Conservation (phyloP, 2,113 vertebrate species). For the Varanus salvator region DNA sequence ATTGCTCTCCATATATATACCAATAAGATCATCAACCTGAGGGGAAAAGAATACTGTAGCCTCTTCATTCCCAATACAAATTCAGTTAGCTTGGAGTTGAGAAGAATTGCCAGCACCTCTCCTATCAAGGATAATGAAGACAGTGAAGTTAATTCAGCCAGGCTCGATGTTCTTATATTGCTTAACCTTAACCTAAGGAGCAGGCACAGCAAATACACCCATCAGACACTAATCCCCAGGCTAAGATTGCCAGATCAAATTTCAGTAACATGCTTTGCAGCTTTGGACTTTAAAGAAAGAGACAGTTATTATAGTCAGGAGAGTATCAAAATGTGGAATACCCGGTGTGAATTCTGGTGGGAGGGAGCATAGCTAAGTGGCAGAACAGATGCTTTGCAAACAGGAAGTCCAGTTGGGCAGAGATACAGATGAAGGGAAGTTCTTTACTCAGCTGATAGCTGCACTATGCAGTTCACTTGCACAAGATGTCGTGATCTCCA, state of each 20-base stretch:
- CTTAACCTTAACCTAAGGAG: constrained; percentile 39
- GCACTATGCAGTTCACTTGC: too few species aligned
- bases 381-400: background rate
- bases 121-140: constrained; percentile 53
- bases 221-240: constrained; percentile 2
- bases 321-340: background rate
- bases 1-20: constrained; percentile 43
- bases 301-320: background rate
- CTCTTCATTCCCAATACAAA: constrained; percentile 53
- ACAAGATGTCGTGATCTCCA: too few species aligned
- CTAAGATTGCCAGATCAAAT: constrained; percentile 32
- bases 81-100: constrained; percentile 47
- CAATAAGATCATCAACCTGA: constrained; percentile 40
- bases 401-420: too few species aligned
- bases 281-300: background rate
- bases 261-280: background rate
- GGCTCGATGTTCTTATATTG: constrained; percentile 33
- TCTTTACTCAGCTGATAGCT: too few species aligned
- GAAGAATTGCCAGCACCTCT: constrained; percentile 30
- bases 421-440: too few species aligned
- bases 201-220: background rate
- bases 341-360: background rate
- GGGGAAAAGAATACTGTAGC: constrained; percentile 42
- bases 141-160: constrained; percentile 36
- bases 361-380: background rate